Evolutionary conservation across 2,113 vertebrate genomes (phyloP).

Genomic region (Stictonetta naevosa): DNA sequence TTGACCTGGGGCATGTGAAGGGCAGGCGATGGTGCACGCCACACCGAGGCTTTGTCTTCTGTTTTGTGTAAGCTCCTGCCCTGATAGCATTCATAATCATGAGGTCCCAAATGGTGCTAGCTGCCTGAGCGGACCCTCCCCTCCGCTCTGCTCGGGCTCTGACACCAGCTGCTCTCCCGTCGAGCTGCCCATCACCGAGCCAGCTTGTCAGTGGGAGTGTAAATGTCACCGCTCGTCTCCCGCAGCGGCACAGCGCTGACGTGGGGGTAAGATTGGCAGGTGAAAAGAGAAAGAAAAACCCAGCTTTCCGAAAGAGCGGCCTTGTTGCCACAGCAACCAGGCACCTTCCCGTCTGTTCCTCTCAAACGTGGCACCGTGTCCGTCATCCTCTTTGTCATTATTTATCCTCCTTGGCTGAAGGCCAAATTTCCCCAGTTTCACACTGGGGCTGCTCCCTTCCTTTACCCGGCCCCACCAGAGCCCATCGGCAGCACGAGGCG

Average conservation of each 20-base stretch:
- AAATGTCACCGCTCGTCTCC: slow-evolving; percentile 74
- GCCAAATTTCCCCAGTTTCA: background rate
- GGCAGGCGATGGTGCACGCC: background rate
- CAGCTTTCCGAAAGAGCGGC: slow-evolving; percentile 39
- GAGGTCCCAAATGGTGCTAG: background rate
- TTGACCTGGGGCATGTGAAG: background rate
- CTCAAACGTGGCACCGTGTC: background rate
- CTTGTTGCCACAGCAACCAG: slow-evolving; percentile 71
- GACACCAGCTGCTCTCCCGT: slow-evolving; percentile 65
- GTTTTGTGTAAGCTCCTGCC: background rate
- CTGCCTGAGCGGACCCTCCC: background rate
- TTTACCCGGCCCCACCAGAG: background rate
- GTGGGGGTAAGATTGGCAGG: slow-evolving; percentile 72
- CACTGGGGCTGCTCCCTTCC: background rate
- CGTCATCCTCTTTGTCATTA: background rate
- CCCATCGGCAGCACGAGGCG: background rate
- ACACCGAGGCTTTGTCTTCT: background rate
- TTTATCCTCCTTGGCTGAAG: background rate
- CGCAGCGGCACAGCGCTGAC: slow-evolving; percentile 38
- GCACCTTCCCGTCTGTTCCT: slow-evolving; percentile 49
- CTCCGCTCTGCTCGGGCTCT: slow-evolving; percentile 10
- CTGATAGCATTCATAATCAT: background rate
- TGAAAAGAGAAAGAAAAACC: slow-evolving; percentile 68
- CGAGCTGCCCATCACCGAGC: slow-evolving; percentile 57
- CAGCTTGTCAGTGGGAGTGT: slow-evolving; percentile 80